Evolutionary conservation across 2,888 invertebrate species (phyloP).

Genomic region (Sclerodermus sp.): DNA sequence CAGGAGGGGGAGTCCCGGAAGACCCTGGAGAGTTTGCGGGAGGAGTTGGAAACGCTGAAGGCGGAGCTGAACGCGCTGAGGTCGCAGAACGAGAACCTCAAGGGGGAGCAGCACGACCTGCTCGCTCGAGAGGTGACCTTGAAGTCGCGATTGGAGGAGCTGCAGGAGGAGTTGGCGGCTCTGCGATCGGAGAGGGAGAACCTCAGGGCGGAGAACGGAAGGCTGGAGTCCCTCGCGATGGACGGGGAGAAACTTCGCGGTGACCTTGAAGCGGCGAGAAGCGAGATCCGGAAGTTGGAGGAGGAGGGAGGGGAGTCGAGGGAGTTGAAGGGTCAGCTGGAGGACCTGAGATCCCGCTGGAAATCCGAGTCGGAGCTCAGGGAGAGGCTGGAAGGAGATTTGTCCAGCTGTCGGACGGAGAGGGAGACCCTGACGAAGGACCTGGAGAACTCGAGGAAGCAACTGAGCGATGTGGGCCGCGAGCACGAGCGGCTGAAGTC

Average conservation of each 20-base stretch:
- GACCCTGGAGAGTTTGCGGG: not conserved
- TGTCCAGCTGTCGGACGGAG: too few relatives aligned
- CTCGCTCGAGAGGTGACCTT: not conserved
- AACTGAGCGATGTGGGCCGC: slow-evolving; percentile 15
- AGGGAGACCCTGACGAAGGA: too few relatives aligned
- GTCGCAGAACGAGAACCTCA: slow-evolving; percentile 13
- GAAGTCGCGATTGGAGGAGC: slow-evolving; percentile 9
- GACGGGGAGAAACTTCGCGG: too few relatives aligned
- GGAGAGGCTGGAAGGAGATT: too few relatives aligned
- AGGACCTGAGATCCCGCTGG: slow-evolving; percentile 14
- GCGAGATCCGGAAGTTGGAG: slow-evolving; percentile 15
- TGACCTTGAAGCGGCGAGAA: slow-evolving; percentile 13
- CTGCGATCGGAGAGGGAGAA: slow-evolving; percentile 18
- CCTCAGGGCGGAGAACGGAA: slow-evolving; percentile 15
- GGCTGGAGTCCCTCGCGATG: slow-evolving; percentile 1
- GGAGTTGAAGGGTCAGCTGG: slow-evolving; percentile 9
- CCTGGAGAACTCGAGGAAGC: too few relatives aligned
- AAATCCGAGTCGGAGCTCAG: too few relatives aligned
- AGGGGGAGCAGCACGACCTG: slow-evolving; percentile 9
- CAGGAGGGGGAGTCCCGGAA: too few relatives aligned
- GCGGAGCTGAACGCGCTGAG: slow-evolving; percentile 2
- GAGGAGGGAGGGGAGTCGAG: slow-evolving; percentile 3
- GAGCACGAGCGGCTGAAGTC: too few relatives aligned
- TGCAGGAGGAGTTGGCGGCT: slow-evolving; percentile 16
- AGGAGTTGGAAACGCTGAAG: not conserved